Conservation (phyloP, 1,140 invertebrate genomes). For the Cydia pomonella region DNA sequence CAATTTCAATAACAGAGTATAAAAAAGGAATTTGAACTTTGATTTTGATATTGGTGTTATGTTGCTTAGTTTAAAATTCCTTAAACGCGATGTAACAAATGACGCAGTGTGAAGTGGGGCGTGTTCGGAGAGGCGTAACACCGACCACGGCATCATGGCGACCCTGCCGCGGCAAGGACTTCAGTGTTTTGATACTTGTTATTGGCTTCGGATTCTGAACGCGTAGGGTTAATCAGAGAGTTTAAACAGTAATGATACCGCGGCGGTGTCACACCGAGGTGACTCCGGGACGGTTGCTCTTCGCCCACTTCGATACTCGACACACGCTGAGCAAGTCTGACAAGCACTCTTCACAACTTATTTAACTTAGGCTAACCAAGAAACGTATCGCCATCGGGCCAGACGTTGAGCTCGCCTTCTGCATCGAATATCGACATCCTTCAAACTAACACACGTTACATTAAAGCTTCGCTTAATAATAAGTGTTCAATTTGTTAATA, state of each 20-base stretch:
- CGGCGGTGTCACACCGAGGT: not conserved
- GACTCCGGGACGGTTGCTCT: constrained; percentile 17
- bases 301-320: constrained; percentile 26
- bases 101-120: constrained; percentile 20
- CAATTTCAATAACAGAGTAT: not conserved
- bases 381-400: constrained; percentile 36
- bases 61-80: constrained; percentile 28
- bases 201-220: no score
- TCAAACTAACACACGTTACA: constrained; percentile 55
- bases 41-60: constrained; percentile 30
- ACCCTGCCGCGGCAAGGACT: not conserved
- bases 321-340: constrained; percentile 18
- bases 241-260: not conserved
- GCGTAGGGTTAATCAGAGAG: not conserved
- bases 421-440: constrained; percentile 34
- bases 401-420: constrained; percentile 44
- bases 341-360: constrained; percentile 5
- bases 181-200: not conserved
- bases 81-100: constrained; percentile 29
- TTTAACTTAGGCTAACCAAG: constrained; percentile 22
- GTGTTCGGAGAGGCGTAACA: constrained; percentile 4
- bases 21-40: constrained; percentile 27
- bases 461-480: constrained; percentile 73
- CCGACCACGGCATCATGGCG: constrained; percentile 10
- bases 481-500: constrained; percentile 75